Conservation (phyloP, 2,888 invertebrate genomes). For the Silvanus unidentatus region DNA sequence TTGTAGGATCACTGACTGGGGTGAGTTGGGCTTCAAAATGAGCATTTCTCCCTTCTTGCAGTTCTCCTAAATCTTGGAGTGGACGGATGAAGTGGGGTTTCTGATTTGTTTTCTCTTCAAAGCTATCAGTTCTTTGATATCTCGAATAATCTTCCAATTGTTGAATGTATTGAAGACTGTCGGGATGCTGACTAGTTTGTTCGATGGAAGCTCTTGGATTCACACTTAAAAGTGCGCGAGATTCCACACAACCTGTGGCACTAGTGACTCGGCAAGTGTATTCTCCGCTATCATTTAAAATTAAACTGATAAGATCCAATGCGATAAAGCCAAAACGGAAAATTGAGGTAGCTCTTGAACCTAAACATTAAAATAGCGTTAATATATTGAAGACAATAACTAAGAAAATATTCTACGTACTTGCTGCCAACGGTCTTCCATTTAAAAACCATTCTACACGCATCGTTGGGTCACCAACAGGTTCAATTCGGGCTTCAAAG, state of each 20-base stretch:
- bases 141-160: constrained; percentile 86
- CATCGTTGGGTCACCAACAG: constrained; percentile 95
- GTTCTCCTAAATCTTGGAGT: constrained; percentile 76
- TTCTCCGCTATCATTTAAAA: constrained; percentile 81
- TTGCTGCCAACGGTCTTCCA: constrained; percentile 84
- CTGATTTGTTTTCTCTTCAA: constrained; percentile 75
- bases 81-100: constrained; percentile 84
- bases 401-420: constrained; percentile 59
- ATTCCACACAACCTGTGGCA: constrained; percentile 80
- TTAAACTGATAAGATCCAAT: constrained; percentile 81
- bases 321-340: constrained; percentile 98
- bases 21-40: constrained; percentile 90
- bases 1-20: constrained; percentile 87
- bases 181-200: constrained; percentile 84
- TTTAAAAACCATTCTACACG: constrained; percentile 94
- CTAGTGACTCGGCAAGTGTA: constrained; percentile 85
- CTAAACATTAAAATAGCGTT: constrained; percentile 47
- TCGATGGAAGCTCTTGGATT: constrained; percentile 79
- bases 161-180: constrained; percentile 83
- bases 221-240: constrained; percentile 73
- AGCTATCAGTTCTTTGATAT: constrained; percentile 78
- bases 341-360: constrained; percentile 90
- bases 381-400: not conserved
- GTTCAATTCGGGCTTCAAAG: constrained; percentile 96
- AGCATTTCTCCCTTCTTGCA: constrained; percentile 85